A percentile compares a stretch with the other conserved stretches of the same genome.
Evolutionary conservation across 2,797 vertebrate genomes (phyloP).

Genomic region (Furcifer pardalis): DNA sequence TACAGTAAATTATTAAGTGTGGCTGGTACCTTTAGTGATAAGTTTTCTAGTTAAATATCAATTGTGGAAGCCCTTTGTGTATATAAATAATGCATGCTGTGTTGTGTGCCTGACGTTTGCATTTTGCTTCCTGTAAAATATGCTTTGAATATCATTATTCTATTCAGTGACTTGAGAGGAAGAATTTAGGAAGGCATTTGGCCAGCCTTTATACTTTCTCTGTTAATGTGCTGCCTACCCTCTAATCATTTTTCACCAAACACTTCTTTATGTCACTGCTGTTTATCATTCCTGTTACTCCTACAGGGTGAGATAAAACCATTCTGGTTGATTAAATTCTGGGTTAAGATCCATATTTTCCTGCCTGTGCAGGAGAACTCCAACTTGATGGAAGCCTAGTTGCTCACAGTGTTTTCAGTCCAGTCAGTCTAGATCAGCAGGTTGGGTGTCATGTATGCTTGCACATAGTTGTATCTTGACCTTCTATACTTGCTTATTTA

Average conservation of each 20-base stretch:
- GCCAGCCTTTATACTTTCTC: background rate
- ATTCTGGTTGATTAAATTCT: background rate
- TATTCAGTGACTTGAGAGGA: background rate
- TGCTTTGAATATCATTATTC: background rate
- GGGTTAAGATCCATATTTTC: background rate
- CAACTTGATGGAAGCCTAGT: background rate
- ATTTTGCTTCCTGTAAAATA: background rate
- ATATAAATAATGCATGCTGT: background rate
- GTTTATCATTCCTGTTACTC: background rate
- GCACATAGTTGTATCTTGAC: too few species aligned
- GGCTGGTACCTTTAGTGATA: background rate
- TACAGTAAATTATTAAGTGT: background rate
- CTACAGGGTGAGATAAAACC: constrained; percentile 1
- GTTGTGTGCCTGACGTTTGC: accelerated
- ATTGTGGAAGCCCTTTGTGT: background rate
- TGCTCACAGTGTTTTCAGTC: too few species aligned
- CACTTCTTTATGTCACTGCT: background rate
- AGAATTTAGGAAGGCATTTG: background rate
- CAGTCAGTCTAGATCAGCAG: too few species aligned
- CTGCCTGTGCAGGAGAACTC: background rate
- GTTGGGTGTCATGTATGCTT: too few species aligned
- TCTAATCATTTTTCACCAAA: background rate
- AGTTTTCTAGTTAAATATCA: too few species aligned
- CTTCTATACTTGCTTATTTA: too few species aligned
- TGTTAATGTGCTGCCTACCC: background rate